Evolutionary conservation across 1,140 invertebrate species (phyloP), one percentile per base, ranked within the genome.

Genomic region (Gryllus bimaculatus): DNA sequence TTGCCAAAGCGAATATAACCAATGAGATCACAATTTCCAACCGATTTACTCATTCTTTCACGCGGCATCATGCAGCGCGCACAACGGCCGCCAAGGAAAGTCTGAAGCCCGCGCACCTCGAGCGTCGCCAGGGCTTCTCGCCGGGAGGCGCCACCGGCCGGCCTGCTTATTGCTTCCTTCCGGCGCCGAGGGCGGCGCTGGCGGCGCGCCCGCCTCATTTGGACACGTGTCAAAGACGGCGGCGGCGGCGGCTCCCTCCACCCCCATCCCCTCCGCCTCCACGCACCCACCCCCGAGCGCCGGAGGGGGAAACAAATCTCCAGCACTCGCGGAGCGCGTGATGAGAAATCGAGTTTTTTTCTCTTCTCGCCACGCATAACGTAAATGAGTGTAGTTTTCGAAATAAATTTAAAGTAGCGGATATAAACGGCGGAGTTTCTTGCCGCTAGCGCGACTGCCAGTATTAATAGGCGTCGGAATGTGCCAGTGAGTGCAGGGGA

Each of bases 381-480:
- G 54, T 66, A 66, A 66, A 66, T 66, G 54, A 66, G 54, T 66
- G 54, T 66, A 66, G 54, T 66, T 66, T 66, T 66, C 54, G 54
- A 66, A 66, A 66, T 66, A 66, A 66, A 66, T 66, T 66, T 66
- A 66, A 66, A 66, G 18, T 18, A 18, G 54, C 10, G 54, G 54
- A 13, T 66, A 66, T 66, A 66, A 66, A 66, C 54, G 54, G 18
- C 10, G 54, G 18, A 66, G 54, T 66, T 66, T 66, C 54, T 66
- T 66, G 54, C 54, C 10, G 54, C 54, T 10, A 10, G 54, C 18
- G 54, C 54, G 54, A 13, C 54, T 66, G 54, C 54, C 10, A 66
- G 54, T 66, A 66, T 66, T 66, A 66, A 66, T 66, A 66, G 54
- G 18, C 54, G 54, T 66, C 54, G 54, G 54, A 66, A 18, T 66